These are phyloP conservation scores for Tenthredo mesomela DNA, from an alignment of 2,888 invertebrate genomes.

Conservation along the genomic window DNA sequence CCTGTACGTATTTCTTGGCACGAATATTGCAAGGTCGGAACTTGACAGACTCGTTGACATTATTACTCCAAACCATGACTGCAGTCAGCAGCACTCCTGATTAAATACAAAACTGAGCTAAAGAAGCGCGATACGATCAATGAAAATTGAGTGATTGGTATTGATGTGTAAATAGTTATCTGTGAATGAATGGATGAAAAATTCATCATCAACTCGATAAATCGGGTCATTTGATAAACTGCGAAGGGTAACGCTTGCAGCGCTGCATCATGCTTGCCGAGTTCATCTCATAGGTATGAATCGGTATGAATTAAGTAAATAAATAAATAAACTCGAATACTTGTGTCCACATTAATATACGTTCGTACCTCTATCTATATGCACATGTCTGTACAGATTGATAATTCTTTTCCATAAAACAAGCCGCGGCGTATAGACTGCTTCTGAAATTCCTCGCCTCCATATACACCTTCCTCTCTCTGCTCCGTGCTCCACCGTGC, in stretches of 20 bases:
- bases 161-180: neutral
- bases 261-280: neutral
- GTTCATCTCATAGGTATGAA: neutral
- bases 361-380: neutral
- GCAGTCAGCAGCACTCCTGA: neutral
- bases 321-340: neutral
- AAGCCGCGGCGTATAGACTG: constrained; percentile 23
- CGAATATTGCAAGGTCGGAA: neutral
- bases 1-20: neutral
- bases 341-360: neutral
- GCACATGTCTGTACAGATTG: constrained; percentile 15
- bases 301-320: neutral
- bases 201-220: neutral
- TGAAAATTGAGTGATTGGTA: constrained; percentile 23
- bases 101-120: constrained; percentile 5
- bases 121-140: neutral
- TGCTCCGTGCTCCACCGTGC: neutral
- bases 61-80: neutral
- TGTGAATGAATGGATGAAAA: neutral
- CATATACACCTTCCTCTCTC: constrained; percentile 9
- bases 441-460: constrained; percentile 48
- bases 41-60: neutral
- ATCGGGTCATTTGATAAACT: neutral
- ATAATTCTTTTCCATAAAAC: constrained; percentile 47
- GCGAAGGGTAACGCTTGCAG: neutral